A percentile compares a stretch with the other conserved stretches of the same genome.
These are phyloP conservation scores for Vanacampus margaritifer DNA, from an alignment of 2,113 vertebrate genomes.

Conservation along the genomic window DNA sequence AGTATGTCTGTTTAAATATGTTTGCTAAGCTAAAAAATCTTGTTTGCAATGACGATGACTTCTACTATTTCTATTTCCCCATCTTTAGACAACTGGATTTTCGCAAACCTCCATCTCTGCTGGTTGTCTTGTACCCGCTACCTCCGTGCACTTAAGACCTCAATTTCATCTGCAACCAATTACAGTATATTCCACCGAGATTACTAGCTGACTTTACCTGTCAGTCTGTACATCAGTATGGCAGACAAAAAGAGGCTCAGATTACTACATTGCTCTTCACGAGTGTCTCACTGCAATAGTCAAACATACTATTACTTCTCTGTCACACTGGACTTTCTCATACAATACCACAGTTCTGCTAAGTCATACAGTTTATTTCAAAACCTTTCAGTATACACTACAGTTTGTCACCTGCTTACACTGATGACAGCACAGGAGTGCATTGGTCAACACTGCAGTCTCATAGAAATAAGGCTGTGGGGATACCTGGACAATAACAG, in stretches of 20 bases:
- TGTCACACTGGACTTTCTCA: neutral
- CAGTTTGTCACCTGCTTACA: neutral
- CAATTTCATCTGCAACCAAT: neutral
- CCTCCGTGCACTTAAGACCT: neutral
- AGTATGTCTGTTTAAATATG: no score
- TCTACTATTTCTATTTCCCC: no score
- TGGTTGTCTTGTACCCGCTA: no score
- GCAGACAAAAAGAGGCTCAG: neutral
- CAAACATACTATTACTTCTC: neutral
- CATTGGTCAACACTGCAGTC: no score
- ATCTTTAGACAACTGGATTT: no score
- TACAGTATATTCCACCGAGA: neutral
- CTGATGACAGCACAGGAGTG: no score
- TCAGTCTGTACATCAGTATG: constrained; percentile 1
- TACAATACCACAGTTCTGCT: neutral
- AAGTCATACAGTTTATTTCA: neutral
- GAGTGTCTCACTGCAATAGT: neutral
- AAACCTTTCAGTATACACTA: neutral
- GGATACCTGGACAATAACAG: neutral
- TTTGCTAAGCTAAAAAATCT: no score
- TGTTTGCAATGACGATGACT: no score
- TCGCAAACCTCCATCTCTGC: no score
- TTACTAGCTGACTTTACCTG: neutral
- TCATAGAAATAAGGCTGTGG: neutral
- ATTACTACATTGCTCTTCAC: neutral